phyloP scores from a whole-genome alignment of 2,113 vertebrate species.

The Cynocephalus volans region DNA sequence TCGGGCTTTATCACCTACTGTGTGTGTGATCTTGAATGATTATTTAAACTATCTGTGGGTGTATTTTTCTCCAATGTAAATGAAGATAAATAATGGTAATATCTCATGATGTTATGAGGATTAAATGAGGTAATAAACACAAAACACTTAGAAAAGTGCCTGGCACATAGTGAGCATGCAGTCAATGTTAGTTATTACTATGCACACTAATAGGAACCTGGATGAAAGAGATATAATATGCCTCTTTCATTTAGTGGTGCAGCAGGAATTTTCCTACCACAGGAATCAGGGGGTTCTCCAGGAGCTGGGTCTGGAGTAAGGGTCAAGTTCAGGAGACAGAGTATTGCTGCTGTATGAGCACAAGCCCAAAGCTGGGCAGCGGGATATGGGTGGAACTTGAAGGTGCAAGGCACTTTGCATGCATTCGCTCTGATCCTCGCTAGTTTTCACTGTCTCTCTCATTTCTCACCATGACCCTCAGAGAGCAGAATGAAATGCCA shows the following conservation, averaged over 20 bases:
- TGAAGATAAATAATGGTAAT: not conserved
- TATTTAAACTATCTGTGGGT: not conserved
- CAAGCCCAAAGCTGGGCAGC: not conserved
- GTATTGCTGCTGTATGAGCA: not conserved
- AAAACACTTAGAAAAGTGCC: not conserved
- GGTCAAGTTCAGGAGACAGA: not conserved
- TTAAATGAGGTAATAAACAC: not conserved
- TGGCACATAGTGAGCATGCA: not conserved
- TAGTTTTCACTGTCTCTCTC: not conserved
- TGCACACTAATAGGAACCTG: not conserved
- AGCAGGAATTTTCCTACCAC: not conserved
- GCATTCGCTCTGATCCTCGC: not conserved
- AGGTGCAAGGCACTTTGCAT: not conserved
- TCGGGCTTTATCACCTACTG: not conserved
- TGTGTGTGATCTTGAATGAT: not conserved
- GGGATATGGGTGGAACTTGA: not conserved
- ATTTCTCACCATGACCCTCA: not conserved
- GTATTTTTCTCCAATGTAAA: not conserved
- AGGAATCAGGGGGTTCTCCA: not conserved
- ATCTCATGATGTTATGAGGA: not conserved
- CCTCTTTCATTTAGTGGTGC: no score
- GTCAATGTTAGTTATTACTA: not conserved
- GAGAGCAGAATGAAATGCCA: not conserved
- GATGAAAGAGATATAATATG: not conserved
- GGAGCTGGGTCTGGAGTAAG: not conserved